phyloP scores from a whole-genome alignment of 2,797 vertebrate genomes.

The Gila robusta region DNA sequence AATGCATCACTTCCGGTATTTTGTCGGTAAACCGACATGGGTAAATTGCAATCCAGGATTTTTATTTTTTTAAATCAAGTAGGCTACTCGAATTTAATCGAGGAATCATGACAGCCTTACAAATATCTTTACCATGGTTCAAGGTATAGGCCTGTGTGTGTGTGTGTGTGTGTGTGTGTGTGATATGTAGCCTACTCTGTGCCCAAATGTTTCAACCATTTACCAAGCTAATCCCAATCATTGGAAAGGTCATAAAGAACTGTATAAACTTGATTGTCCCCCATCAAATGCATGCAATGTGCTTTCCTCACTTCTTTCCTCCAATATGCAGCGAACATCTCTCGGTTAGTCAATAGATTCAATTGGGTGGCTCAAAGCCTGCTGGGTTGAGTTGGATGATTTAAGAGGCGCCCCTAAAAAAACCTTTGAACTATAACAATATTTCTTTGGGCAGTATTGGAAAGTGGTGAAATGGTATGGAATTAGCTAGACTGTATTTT shows the following conservation, averaged over 20 bases:
- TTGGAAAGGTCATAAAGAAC: constrained; percentile 27
- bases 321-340: background rate
- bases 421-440: constrained; percentile 8
- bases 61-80: too few species aligned
- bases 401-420: constrained; percentile 5
- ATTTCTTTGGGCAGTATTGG: constrained; percentile 25
- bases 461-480: constrained; percentile 8
- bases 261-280: background rate
- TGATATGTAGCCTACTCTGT: constrained; percentile 11
- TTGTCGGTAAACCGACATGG: too few species aligned
- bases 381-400: constrained; percentile 22
- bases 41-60: too few species aligned
- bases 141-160: too few species aligned
- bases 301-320: background rate
- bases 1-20: background rate
- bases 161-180: background rate
- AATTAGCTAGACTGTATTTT: constrained; percentile 36
- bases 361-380: constrained; percentile 24
- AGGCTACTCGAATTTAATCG: too few species aligned
- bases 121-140: too few species aligned
- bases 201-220: constrained; percentile 5
- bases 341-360: constrained; percentile 30
- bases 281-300: constrained; percentile 19
- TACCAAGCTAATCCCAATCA: constrained; percentile 20
- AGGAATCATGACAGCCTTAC: too few species aligned